phyloP scores from a whole-genome alignment of 2,797 vertebrate genomes.

The Danio aesculapii region DNA sequence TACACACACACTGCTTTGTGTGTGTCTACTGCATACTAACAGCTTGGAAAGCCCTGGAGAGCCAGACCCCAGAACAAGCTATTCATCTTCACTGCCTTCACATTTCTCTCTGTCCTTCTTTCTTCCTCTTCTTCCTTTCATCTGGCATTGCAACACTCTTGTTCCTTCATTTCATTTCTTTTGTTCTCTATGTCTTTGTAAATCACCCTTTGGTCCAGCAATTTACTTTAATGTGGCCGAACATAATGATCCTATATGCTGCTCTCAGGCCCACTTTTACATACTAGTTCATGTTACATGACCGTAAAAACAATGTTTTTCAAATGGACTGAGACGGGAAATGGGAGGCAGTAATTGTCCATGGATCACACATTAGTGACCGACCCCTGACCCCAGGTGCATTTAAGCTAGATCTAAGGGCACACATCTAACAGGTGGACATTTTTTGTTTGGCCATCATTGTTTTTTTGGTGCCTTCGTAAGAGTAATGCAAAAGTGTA shows the following conservation, averaged over 20 bases:
- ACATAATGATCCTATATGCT: slow-evolving; percentile 16
- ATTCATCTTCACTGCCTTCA: slow-evolving; percentile 49
- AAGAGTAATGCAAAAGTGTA: not conserved
- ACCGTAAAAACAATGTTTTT: slow-evolving; percentile 28
- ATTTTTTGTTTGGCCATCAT: not conserved
- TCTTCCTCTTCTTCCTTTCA: slow-evolving; percentile 8
- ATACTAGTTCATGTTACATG: slow-evolving; percentile 11
- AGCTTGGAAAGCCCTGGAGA: slow-evolving; percentile 22
- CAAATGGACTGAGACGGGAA: not conserved
- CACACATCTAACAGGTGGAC: not conserved
- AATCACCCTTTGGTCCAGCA: not conserved
- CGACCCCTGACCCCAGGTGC: slow-evolving; percentile 1
- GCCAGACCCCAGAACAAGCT: slow-evolving; percentile 3
- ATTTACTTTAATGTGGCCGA: slow-evolving; percentile 17
- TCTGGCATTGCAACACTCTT: not conserved
- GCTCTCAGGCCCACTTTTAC: slow-evolving; percentile 28
- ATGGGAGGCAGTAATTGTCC: slow-evolving; percentile 29
- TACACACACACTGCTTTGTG: slow-evolving; percentile 20
- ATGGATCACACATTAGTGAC: slow-evolving; percentile 44
- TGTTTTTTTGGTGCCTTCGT: not conserved
- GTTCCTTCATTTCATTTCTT: not conserved
- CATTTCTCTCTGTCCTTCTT: slow-evolving; percentile 1
- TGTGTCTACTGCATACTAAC: slow-evolving; percentile 41
- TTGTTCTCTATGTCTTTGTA: slow-evolving; percentile 8
- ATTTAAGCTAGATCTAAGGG: not conserved